phyloP scores from a whole-genome alignment of 1,140 invertebrate species.

The Metopolophium dirhodum region DNA sequence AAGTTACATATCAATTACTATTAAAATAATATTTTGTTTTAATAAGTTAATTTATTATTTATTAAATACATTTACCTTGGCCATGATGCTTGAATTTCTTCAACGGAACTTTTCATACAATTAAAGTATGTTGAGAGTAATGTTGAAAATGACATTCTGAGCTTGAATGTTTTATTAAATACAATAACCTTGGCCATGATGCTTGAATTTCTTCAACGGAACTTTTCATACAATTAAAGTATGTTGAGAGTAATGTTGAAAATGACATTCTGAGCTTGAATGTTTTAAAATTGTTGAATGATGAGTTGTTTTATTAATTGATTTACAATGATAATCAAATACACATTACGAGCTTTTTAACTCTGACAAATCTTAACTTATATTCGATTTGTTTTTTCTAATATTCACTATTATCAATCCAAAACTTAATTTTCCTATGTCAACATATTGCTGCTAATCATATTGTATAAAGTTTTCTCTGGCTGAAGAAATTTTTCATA shows the following conservation, averaged over 20 bases:
- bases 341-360: conserved; percentile 38
- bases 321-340: not conserved
- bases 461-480: not conserved
- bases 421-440: too few species aligned
- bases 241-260: conserved; percentile 21
- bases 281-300: not conserved
- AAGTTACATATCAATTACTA: too few species aligned
- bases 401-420: too few species aligned
- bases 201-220: conserved; percentile 54
- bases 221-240: not conserved
- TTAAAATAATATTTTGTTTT: too few species aligned
- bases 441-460: too few species aligned
- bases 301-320: conserved; percentile 4
- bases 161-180: not conserved
- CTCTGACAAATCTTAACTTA: not conserved
- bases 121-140: not conserved
- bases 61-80: not conserved
- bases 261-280: conserved; percentile 46
- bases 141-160: conserved; percentile 48
- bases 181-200: not conserved
- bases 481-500: too few species aligned
- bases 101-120: conserved; percentile 31
- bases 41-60: not conserved
- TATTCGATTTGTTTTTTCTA: not conserved
- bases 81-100: conserved; percentile 54